Conservation (phyloP, 2,888 invertebrate species). For the Rhamnusium bicolor region DNA sequence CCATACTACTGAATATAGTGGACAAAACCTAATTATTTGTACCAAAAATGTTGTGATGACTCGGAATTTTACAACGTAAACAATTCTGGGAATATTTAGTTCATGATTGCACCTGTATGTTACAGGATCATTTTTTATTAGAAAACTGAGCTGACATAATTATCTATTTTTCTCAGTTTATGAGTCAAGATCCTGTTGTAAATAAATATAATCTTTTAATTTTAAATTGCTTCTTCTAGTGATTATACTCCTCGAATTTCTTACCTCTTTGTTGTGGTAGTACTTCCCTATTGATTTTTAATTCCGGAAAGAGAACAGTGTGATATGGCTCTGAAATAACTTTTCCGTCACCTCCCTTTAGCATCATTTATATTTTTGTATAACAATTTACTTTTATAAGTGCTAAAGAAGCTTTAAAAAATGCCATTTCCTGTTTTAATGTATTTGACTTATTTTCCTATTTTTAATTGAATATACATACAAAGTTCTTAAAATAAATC, state of each 20-base stretch:
- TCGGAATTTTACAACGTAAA: too few relatives aligned
- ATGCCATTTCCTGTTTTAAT: conserved; percentile 20
- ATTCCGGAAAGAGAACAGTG: conserved; percentile 12
- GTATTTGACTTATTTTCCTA: conserved; percentile 10
- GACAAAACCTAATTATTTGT: too few relatives aligned
- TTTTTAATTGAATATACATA: conserved; percentile 3
- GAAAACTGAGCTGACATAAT: too few relatives aligned
- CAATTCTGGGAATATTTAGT: too few relatives aligned
- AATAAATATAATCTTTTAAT: too few relatives aligned
- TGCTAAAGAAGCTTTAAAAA: conserved; percentile 19
- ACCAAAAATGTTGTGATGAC: too few relatives aligned
- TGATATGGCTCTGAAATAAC: neutral
- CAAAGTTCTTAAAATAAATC: neutral
- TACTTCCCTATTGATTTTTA: neutral
- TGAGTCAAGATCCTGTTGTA: too few relatives aligned
- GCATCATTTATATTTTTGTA: conserved; percentile 18
- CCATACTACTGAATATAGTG: too few relatives aligned
- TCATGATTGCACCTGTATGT: too few relatives aligned
- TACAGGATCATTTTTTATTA: too few relatives aligned
- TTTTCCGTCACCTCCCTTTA: conserved; percentile 1
- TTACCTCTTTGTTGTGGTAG: neutral
- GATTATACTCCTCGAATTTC: neutral
- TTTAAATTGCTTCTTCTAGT: neutral
- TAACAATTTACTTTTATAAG: neutral
- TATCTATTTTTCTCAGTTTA: too few relatives aligned